phyloP scores from a whole-genome alignment of 2,113 vertebrate species.

The Mohoua ochrocephala region DNA sequence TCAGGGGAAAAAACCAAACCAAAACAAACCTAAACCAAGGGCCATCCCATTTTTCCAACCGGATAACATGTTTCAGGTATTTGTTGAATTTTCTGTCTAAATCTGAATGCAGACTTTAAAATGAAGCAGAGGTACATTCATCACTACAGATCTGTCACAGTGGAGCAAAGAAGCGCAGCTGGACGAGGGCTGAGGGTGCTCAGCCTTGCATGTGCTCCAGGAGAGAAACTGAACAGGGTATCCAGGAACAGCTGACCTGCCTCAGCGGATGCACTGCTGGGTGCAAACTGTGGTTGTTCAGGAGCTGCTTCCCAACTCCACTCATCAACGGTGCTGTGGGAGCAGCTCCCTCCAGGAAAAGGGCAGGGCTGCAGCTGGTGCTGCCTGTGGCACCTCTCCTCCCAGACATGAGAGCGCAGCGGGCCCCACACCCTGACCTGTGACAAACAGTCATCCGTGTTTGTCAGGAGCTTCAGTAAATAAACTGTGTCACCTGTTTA shows the following conservation, averaged over 20 bases:
- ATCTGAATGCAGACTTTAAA: background rate
- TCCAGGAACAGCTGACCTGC: background rate
- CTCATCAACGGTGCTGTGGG: fast-evolving
- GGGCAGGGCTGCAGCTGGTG: background rate
- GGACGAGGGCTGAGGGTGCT: too few relatives aligned
- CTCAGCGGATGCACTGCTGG: background rate
- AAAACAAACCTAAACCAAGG: background rate
- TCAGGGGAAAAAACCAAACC: background rate
- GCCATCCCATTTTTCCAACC: background rate
- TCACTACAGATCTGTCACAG: background rate
- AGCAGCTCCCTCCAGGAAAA: background rate
- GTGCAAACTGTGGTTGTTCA: fast-evolving
- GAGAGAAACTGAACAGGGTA: background rate
- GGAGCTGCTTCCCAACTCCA: background rate
- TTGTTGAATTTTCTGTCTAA: background rate
- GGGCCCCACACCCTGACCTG: fast-evolving
- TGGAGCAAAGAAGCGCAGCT: fast-evolving
- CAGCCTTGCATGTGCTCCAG: fast-evolving
- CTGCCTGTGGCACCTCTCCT: background rate
- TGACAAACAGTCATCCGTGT: background rate
- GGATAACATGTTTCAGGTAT: background rate
- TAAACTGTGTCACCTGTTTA: background rate
- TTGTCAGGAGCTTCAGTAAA: background rate
- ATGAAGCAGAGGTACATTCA: background rate
- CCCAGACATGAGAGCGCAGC: background rate